Evolutionary conservation across 2,113 vertebrate species (phyloP), one percentile per base, ranked within the genome.

Genomic region (Condylura cristata): DNA sequence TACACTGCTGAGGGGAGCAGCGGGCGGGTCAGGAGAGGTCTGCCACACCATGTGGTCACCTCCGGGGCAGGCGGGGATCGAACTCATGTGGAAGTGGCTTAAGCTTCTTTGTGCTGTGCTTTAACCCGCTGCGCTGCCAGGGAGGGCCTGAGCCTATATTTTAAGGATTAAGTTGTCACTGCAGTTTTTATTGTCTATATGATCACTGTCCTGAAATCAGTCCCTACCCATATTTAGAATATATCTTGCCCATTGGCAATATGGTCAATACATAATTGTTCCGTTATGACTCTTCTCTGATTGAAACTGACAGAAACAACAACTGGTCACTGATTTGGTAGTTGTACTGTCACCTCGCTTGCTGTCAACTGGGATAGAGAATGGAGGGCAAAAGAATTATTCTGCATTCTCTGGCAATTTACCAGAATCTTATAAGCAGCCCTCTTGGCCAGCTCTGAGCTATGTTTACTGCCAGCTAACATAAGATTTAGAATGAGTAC

Each of bases 401-500:
- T 87, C 41, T 82, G 48, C 39, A 17, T 87, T 12, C 34, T 90
- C 39, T 91, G 60, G 53, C 68, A 74, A 76, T 28, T 80, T 65
- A 14, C 78, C 79, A 82, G 37, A 63, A 41, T 93, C 18, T 48
- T 86, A 30, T 41, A 74, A 86, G 75, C 61, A 91, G 53, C 65
- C 12, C 32, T 74, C 41, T 58, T 78, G 83, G 66, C 89, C 65
- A 70, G 37, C 68, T 82, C 68, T 56, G 72, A 91, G 72, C 61
- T 92, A 4, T 88, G 51, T 93, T 87, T 96, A 80, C 61, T 95
- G 80, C 75, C 61, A 65, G 46, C 75, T 89, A 93, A 56, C 51
- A 18, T 61, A 94, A 92, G 86, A 94, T 89, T 94, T 96, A 95
- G 81, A 93, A 70, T 89, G 68, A 94, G 86, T 87, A 37, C 91